Base-by-base conservation (phyloP, 1,140 invertebrate genomes). In the Drosophila rhopaloa region DNA sequence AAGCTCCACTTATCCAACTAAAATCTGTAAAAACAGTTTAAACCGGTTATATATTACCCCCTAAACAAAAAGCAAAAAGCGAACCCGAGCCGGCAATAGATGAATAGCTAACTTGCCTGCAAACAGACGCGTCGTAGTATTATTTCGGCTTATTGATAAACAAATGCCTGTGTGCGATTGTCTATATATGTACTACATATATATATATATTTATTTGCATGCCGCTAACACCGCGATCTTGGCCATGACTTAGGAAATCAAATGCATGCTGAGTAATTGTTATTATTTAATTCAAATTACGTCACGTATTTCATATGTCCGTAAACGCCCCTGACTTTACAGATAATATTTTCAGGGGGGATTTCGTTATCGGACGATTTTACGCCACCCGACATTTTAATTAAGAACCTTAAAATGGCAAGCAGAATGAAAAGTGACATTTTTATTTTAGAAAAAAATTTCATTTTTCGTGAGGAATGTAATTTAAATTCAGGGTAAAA, bases 131-230 rank as follows among this genome's bases (percentile, higher is more conserved):
- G 47, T 19, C 71, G 41, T 44, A 48, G 43, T 67, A 67, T 76
- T 76, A 66, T 58, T 57, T 53, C 16, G 61, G 54, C 37, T 76
- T 76, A 76, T 76, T 76, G 72, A 75, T 76, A 76, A 76, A 76
- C 73, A 58, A 76, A 53, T 65, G 48, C 9, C 43, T 41, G 35
- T 46, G 35, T 14, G 27, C 8, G 38, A 19, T 54, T n/a, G 19
- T 27, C 24, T 24, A 56, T 40, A 35, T 54, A 13, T 24, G 27
- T 27, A 24, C 9, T n/a, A 51, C 9, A 14, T 2, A 38, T 51
- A 5, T 14, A 27, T 35, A 10, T 11, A n/a, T 24, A 13, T 29
- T 11, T 48, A 61, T 43, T 53, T 37, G 60, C 47, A 10, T 68
- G 47, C 29, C 14, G 5, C n/a, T 2, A 35, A 38, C 43, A 48